Percentiles rank a stretch among this genome's conserved stretches.
phyloP scores from a whole-genome alignment of 2,888 invertebrate genomes.

The Rhamnusium bicolor region DNA sequence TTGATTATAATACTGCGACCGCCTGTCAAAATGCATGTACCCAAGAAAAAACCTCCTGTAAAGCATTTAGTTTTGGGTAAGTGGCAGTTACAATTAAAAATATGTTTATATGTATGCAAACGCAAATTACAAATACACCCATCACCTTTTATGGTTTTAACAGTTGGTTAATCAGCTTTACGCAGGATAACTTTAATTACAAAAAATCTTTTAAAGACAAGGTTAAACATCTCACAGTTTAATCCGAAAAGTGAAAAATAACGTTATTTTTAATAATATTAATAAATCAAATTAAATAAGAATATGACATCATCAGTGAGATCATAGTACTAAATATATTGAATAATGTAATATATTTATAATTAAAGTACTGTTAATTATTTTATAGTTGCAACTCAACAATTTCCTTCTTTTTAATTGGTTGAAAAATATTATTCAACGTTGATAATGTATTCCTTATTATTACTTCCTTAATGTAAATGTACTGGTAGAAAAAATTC shows the following conservation, averaged over 20 bases:
- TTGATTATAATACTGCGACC: slow-evolving; percentile 66
- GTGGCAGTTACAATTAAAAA: slow-evolving; percentile 41
- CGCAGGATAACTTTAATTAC: background rate
- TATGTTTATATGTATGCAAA: background rate
- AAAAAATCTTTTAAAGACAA: background rate
- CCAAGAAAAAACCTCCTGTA: slow-evolving; percentile 69
- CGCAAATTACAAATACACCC: background rate
- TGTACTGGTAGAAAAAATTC: too few relatives aligned
- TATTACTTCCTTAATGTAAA: too few relatives aligned
- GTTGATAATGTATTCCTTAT: background rate
- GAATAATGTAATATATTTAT: background rate
- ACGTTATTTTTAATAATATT: background rate
- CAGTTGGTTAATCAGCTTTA: background rate
- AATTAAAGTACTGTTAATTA: background rate
- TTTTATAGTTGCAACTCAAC: background rate
- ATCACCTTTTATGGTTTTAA: background rate
- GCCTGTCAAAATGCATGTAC: slow-evolving; percentile 73
- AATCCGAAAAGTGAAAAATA: background rate
- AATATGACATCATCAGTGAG: background rate
- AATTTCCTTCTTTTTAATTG: background rate
- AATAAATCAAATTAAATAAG: background rate
- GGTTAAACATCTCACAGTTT: background rate
- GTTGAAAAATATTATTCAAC: background rate
- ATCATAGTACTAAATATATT: background rate
- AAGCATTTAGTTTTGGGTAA: slow-evolving; percentile 74